Base-by-base conservation (phyloP, 2,797 vertebrate genomes). In the Cossypha niveicapilla region DNA sequence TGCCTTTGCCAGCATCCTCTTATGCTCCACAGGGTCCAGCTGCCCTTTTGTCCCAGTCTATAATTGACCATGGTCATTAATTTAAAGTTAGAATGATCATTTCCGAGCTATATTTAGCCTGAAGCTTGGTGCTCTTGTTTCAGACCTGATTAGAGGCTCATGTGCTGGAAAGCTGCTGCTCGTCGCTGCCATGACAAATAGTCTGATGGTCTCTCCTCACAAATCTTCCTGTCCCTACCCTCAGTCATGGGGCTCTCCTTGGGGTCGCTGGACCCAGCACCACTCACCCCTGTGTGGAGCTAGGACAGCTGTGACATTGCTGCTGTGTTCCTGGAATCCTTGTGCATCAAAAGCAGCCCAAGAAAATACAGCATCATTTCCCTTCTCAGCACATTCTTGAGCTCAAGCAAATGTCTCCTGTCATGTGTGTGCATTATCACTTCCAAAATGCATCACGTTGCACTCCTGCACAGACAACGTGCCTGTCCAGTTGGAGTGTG, bases 1-100 rank as follows among this genome's bases (percentile, higher is more conserved):
- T 94, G 81, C 76, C 45, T 95, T 77, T 91, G 95, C 91, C 93
- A 96, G 67, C 74, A 92, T 92, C 95, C 28, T 94, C 85, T 92
- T 92, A 89, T 37, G 92, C 95, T 96, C 86, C 95, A 92, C 60
- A 47, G 91, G 75, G 94, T 89, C 87, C 95, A 96, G 92, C 94
- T 96, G 96, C 96, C 95, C 96, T 95, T 96, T 96, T 91, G 96
- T 96, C 94, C 92, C 81, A 80, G 78, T 82, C 85, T 94, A 12
- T 94, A 95, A 96, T 92, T 92, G 94, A 92, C 91, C 68, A 77
- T 89, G 5, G 8, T 83, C 89, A 80, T 95, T 95, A 96, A 96
- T 93, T 93, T 95, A 77, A 93, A 96, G 65, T 91, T 65, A 92
- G 89, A 77, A 92, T 91, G 37, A 91, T 96, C 37, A 13, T 94